A percentile compares a stretch with the other conserved stretches of the same genome.
Evolutionary conservation across 2,888 invertebrate species (phyloP).

Genomic region (Parnassius glacialis): DNA sequence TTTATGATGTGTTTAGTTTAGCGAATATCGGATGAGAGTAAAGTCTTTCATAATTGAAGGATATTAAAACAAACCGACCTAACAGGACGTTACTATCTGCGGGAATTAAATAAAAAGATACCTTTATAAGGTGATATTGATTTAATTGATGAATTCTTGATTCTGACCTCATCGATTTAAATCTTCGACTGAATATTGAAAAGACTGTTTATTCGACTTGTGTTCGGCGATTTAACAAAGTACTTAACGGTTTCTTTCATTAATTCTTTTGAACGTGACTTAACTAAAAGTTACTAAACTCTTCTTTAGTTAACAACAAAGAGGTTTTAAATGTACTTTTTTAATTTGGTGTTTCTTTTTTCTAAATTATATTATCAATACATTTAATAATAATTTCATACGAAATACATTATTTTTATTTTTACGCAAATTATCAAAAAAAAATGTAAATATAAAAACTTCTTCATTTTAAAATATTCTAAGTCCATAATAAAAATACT

Average conservation of each 20-base stretch:
- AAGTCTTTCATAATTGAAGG: conserved; percentile 22
- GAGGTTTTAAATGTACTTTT: too few species aligned
- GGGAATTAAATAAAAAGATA: conserved; percentile 9
- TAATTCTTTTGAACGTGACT: too few species aligned
- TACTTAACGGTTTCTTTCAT: background rate
- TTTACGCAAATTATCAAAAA: too few species aligned
- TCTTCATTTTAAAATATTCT: too few species aligned
- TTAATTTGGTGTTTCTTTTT: too few species aligned
- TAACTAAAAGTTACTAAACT: too few species aligned
- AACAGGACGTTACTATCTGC: conserved; percentile 4
- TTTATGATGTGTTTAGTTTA: conserved; percentile 27
- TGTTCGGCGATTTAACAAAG: conserved; percentile 1
- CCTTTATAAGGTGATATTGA: conserved; percentile 12
- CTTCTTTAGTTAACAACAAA: too few species aligned
- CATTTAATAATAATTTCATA: too few species aligned
- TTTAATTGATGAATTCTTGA: conserved; percentile 14
- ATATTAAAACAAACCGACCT: conserved; percentile 6
- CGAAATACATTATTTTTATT: too few species aligned
- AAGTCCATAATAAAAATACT: too few species aligned
- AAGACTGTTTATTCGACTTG: conserved; percentile 7
- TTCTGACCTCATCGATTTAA: conserved; percentile 14
- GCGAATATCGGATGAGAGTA: conserved; percentile 2
- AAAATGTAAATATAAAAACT: too few species aligned
- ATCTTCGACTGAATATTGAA: conserved; percentile 14
- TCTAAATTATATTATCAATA: too few species aligned